A percentile compares a stretch with the other conserved stretches of the same genome.
Evolutionary conservation across 2,797 vertebrate genomes (phyloP).

Genomic region (Danio choprae): DNA sequence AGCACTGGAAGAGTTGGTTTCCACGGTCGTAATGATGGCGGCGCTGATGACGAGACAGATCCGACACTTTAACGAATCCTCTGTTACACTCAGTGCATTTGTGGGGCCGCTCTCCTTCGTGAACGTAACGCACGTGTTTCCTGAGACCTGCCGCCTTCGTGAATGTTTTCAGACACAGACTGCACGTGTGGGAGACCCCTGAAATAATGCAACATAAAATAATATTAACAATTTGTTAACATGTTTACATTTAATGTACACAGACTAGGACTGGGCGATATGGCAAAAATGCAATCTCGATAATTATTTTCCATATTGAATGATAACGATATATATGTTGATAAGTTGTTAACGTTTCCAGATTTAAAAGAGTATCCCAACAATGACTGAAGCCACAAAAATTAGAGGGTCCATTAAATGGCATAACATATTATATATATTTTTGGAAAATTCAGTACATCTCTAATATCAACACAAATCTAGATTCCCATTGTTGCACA

Average conservation of each 20-base stretch:
- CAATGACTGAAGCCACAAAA: too few species aligned
- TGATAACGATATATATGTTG: too few species aligned
- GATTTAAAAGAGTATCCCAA: too few species aligned
- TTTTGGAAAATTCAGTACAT: too few species aligned
- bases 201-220: neutral
- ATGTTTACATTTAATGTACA: neutral
- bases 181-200: constrained; percentile 41
- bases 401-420: too few species aligned
- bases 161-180: constrained; percentile 42
- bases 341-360: too few species aligned
- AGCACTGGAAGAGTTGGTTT: constrained; percentile 42
- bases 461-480: too few species aligned
- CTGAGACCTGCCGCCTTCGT: constrained; percentile 36
- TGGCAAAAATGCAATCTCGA: too few species aligned
- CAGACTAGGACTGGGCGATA: too few species aligned
- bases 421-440: too few species aligned
- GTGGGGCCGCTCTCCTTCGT: constrained; percentile 32
- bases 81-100: constrained; percentile 28
- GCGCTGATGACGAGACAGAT: constrained; percentile 32
- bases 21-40: constrained; percentile 37
- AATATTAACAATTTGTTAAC: neutral
- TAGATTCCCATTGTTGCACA: too few species aligned
- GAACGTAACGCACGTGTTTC: constrained; percentile 42
- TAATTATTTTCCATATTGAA: too few species aligned
- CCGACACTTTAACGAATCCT: constrained; percentile 25